Conservation (phyloP, 2,113 vertebrate genomes). For the Onychostruthus taczanowskii region DNA sequence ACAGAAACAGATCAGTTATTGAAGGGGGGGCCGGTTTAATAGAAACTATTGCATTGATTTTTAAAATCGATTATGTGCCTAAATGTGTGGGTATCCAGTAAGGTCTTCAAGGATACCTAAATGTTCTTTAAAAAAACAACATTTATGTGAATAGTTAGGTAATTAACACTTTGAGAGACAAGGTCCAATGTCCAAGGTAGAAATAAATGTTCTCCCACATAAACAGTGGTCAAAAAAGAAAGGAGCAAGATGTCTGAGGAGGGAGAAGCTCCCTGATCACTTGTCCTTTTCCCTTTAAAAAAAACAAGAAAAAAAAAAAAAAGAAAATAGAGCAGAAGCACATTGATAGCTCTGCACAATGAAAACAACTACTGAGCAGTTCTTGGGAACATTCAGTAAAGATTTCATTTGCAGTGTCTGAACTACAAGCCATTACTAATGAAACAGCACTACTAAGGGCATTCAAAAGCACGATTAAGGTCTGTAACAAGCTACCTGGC, state of each 20-base stretch:
- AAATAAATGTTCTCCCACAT: background rate
- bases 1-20: slow-evolving; percentile 30
- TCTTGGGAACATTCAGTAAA: background rate
- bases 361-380: background rate
- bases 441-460: background rate
- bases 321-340: background rate
- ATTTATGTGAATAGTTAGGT: background rate
- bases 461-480: background rate
- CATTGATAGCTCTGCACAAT: background rate
- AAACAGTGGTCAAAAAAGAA: background rate
- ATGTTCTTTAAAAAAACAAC: background rate
- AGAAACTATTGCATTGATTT: background rate
- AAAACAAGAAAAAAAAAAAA: background rate
- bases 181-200: background rate
- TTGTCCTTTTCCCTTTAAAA: background rate
- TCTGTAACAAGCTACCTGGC: background rate
- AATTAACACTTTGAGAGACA: background rate
- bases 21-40: background rate
- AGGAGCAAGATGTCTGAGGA: background rate
- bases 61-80: background rate
- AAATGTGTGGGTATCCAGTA: background rate
- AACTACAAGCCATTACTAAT: background rate
- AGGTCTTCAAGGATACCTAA: background rate
- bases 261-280: background rate
- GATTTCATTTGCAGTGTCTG: background rate